Conservation (phyloP, 2,113 vertebrate species). For the Thamnaconus septentrionalis region DNA sequence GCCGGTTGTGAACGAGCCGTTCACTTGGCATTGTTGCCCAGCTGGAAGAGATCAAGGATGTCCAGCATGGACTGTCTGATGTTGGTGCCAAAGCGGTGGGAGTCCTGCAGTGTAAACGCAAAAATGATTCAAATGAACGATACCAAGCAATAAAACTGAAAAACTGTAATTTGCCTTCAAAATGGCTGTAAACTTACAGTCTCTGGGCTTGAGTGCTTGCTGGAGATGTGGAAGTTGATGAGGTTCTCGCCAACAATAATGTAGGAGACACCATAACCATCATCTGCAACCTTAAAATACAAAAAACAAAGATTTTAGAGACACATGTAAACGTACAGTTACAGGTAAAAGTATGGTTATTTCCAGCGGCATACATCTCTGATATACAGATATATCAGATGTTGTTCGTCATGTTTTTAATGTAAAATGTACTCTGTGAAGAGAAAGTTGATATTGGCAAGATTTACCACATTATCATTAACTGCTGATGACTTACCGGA, state of each 20-base stretch:
- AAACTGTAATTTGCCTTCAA: background rate
- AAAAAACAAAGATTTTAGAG: background rate
- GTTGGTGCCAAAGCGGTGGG: constrained; percentile 88
- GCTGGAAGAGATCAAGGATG: constrained; percentile 80
- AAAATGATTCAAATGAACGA: background rate
- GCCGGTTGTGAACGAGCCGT: constrained; percentile 6
- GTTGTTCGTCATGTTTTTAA: no score
- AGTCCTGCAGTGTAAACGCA: constrained; percentile 77
- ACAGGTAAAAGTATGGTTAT: background rate
- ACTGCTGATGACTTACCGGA: constrained; percentile 79
- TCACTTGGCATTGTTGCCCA: constrained; percentile 82
- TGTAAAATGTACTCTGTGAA: no score
- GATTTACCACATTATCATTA: background rate
- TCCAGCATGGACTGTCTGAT: constrained; percentile 87
- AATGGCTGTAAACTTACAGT: constrained; percentile 78
- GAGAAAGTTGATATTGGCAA: no score
- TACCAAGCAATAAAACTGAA: background rate
- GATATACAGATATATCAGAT: no score
- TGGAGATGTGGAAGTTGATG: constrained; percentile 95
- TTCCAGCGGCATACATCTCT: no score
- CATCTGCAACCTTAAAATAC: constrained; percentile 87
- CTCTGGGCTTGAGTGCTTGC: constrained; percentile 91
- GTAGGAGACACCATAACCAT: constrained; percentile 97
- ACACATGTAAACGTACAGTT: no score
- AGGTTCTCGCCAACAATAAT: constrained; percentile 87